Base-by-base conservation (phyloP, 2,888 invertebrate species). In the Spialia ferax region DNA sequence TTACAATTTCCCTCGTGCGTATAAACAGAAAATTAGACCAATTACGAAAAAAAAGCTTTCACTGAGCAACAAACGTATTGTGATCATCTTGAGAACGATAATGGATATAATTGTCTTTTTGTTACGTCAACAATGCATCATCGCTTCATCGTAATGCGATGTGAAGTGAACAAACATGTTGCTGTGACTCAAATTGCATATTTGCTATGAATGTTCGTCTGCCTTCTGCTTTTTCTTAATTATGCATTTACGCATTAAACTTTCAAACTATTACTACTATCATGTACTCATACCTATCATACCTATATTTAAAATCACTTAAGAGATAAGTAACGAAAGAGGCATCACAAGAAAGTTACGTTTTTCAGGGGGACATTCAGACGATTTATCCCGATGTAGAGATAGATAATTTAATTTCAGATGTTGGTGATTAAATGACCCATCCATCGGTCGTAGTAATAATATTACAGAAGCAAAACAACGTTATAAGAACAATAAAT, bases 1-100 rank as follows among this genome's bases (percentile, higher is more conserved):
- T 72, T 59, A 23, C 26, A 64, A 69, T 73, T 70, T 74, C 72
- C 74, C 71, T 72, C 64, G 71, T 70, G 72, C 70, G 68, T 72
- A 75, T 74, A 77, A 76, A 74, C 77, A 75, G 77, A 77, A 78
- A 74, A 77, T 80, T 74, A 78, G 73, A 77, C 78, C 78, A 81
- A 83, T 85, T 82, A 80, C 76, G 63, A 72, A 71, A 66, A 56
- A n/a, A 70, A 75, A 71, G 78, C 87, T 87, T 86, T 86, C 86
- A 77, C 80, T 77, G 68, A 70, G 70, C 68, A 67, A 69, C 72
- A 70, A 73, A 73, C 74, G 70, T 69, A 71, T 72, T 61, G 70
- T 70, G 66, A 69, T 57, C 69, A 48, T 57, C 70, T 72, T 63
- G 74, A 73, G 74, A 77, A 78, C 75, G 75, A 74, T 75, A 69